These are phyloP conservation scores for Hystrix brachyura DNA, from an alignment of 2,113 vertebrate genomes.

Conservation along the genomic window DNA sequence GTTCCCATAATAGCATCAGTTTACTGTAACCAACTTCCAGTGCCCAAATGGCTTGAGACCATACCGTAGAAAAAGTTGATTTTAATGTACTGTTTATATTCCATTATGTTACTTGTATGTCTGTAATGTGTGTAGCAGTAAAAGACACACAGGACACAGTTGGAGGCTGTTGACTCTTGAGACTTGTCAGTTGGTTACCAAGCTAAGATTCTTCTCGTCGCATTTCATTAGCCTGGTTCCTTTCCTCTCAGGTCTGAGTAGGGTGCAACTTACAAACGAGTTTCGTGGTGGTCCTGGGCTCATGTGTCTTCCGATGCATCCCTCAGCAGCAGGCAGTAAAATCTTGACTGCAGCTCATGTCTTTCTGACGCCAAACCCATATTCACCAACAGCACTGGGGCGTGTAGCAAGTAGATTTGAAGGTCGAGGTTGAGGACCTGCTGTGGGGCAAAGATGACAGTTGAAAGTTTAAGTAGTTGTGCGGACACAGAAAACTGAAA, in stretches of 20 bases:
- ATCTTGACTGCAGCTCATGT: neutral
- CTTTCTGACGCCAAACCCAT: neutral
- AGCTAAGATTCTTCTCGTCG: neutral
- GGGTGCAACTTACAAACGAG: neutral
- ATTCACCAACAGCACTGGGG: neutral
- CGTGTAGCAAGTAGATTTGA: neutral
- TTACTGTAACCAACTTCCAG: slow-evolving; percentile 47
- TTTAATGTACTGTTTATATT: neutral
- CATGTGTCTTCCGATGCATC: neutral
- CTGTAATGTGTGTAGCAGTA: neutral
- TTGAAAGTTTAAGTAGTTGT: neutral
- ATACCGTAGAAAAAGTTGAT: neutral
- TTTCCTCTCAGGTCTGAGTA: neutral
- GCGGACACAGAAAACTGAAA: neutral
- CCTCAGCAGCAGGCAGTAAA: neutral
- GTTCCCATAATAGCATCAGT: neutral
- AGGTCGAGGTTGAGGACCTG: neutral
- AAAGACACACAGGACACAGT: slow-evolving; percentile 35
- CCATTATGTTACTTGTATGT: neutral
- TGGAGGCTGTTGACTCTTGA: neutral
- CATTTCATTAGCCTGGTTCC: neutral
- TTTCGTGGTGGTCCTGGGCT: neutral
- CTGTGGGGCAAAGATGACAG: neutral
- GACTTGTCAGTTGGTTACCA: neutral
- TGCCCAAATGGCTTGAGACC: neutral